Evolutionary conservation across 2,888 invertebrate species (phyloP).

Genomic region (Andricus curvator): DNA sequence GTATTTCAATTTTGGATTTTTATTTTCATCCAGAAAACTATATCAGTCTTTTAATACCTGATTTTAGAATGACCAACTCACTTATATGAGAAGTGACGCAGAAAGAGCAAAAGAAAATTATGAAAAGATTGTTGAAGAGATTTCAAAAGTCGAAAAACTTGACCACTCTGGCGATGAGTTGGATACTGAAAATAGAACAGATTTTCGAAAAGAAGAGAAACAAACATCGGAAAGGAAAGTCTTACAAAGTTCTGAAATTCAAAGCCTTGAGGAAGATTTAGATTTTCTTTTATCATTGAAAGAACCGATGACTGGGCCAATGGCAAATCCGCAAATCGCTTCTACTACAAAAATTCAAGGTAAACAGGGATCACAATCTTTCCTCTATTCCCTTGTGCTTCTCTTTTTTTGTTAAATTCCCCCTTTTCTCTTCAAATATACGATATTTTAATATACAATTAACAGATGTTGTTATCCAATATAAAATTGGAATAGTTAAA

Average conservation of each 20-base stretch:
- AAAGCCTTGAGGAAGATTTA: constrained; percentile 64
- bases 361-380: neutral
- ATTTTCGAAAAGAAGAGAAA: neutral
- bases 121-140: neutral
- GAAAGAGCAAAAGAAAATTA: constrained; percentile 56
- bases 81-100: constrained; percentile 58
- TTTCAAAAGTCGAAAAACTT: neutral
- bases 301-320: constrained; percentile 58
- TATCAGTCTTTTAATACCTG: neutral
- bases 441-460: too few relatives aligned
- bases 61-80: constrained; percentile 67
- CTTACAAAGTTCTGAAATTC: constrained; percentile 13
- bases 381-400: too few relatives aligned
- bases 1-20: neutral
- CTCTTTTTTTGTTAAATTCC: too few relatives aligned
- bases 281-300: constrained; percentile 70
- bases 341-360: neutral
- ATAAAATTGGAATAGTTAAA: too few relatives aligned
- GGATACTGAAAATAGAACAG: neutral
- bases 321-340: neutral
- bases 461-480: too few relatives aligned
- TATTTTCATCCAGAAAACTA: neutral
- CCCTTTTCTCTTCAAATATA: too few relatives aligned
- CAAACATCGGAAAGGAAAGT: neutral
- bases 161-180: constrained; percentile 48